These are phyloP conservation scores for Taurulus bubalis DNA, from an alignment of 2,113 vertebrate genomes.

Conservation along the genomic window DNA sequence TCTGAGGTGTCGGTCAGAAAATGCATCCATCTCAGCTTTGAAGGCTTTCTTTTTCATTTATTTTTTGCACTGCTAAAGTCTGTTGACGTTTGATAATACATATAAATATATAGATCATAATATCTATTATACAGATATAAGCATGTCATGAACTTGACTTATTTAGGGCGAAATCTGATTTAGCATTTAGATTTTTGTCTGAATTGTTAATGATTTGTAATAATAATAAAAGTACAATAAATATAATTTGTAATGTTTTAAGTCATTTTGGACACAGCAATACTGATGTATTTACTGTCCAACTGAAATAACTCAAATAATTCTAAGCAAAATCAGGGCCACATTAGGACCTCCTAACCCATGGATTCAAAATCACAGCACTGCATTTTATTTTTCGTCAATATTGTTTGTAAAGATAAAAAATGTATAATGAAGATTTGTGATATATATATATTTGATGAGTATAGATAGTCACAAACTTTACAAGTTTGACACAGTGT, in stretches of 20 bases:
- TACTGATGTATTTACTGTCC: background rate
- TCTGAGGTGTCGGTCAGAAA: background rate
- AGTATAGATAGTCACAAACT: no score
- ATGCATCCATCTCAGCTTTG: background rate
- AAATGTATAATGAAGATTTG: no score
- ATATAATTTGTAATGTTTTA: background rate
- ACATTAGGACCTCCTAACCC: background rate
- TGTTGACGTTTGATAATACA: background rate
- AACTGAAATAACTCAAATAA: background rate
- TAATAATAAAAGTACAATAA: accelerated
- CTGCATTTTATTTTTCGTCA: background rate
- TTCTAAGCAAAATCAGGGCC: background rate
- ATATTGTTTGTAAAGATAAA: background rate
- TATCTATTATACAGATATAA: background rate
- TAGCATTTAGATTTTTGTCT: background rate
- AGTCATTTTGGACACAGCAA: background rate
- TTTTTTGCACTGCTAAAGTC: background rate
- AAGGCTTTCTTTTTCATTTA: background rate
- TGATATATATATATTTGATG: no score
- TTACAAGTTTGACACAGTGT: no score
- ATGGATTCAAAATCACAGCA: background rate
- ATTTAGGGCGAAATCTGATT: background rate
- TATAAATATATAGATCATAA: no score
- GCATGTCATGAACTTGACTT: background rate
- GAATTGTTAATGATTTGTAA: background rate